A percentile compares a stretch with the other conserved stretches of the same genome.
Evolutionary conservation across 2,113 vertebrate genomes (phyloP).

Genomic region (Callithrix jacchus): DNA sequence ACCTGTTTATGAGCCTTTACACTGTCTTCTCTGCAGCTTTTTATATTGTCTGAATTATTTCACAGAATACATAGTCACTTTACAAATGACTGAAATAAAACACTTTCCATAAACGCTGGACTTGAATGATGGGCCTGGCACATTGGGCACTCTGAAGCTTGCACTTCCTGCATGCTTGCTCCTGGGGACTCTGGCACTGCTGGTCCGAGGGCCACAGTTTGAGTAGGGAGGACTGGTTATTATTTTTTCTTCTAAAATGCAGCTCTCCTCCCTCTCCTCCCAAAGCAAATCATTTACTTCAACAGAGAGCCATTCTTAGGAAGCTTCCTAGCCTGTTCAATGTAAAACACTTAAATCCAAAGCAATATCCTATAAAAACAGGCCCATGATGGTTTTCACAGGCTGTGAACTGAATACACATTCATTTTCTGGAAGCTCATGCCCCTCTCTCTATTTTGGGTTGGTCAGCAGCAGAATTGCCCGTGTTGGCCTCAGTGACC

Average conservation of each 20-base stretch:
- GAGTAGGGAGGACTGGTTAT: background rate
- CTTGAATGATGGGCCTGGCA: background rate
- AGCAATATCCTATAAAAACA: background rate
- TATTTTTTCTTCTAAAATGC: background rate
- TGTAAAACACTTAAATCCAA: background rate
- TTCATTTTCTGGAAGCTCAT: background rate
- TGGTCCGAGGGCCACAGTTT: background rate
- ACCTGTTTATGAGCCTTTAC: background rate
- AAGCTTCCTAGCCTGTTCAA: conserved; percentile 13
- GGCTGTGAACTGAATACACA: background rate
- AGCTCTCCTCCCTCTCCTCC: background rate
- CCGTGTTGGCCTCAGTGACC: background rate
- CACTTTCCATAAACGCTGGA: background rate
- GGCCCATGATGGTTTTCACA: background rate
- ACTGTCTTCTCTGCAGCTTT: background rate
- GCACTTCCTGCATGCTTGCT: background rate
- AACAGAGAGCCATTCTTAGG: background rate
- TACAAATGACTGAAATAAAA: background rate
- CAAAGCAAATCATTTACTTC: background rate
- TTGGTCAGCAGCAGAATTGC: background rate
- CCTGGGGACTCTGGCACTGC: no score
- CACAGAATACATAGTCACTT: background rate
- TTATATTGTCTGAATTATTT: background rate
- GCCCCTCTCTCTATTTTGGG: background rate
- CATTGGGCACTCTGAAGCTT: background rate